Percentiles rank a stretch among this genome's conserved stretches.
Conservation (phyloP, 2,797 vertebrate species). For the Catostomus latipinnis region DNA sequence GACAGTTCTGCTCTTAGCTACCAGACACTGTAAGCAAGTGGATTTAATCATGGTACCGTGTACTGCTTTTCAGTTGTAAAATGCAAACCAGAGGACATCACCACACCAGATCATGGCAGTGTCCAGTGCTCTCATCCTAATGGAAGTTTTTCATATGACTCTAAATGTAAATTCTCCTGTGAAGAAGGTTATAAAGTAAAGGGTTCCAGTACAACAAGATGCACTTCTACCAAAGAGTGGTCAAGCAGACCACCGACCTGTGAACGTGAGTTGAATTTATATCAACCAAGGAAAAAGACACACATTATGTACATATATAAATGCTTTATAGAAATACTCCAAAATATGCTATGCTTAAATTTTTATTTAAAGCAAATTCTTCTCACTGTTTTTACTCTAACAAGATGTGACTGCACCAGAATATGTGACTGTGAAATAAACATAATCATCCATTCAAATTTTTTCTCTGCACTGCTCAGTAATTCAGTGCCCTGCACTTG, state of each 20-base stretch:
- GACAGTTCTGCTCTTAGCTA: background rate
- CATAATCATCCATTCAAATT: background rate
- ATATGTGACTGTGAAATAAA: no score
- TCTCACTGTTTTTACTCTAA: no score
- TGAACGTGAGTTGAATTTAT: constrained; percentile 73
- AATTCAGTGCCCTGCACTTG: constrained; percentile 66
- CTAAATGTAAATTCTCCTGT: constrained; percentile 80
- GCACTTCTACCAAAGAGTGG: constrained; percentile 73
- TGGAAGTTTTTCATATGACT: constrained; percentile 69
- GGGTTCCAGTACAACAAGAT: constrained; percentile 66
- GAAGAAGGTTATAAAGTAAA: constrained; percentile 73
- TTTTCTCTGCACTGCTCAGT: constrained; percentile 60
- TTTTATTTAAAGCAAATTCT: no score
- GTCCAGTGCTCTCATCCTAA: constrained; percentile 66
- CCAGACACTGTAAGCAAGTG: background rate
- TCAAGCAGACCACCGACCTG: constrained; percentile 76
- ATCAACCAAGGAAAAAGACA: background rate
- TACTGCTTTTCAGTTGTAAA: constrained; percentile 65
- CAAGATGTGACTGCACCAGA: no score
- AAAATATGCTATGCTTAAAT: no score
- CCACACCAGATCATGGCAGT: constrained; percentile 60
- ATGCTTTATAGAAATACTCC: no score
- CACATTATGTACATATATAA: background rate
- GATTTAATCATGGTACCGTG: background rate
- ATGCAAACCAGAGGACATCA: constrained; percentile 66